Base-by-base conservation (phyloP, 2,113 vertebrate genomes). In the Leucopternis melanops region DNA sequence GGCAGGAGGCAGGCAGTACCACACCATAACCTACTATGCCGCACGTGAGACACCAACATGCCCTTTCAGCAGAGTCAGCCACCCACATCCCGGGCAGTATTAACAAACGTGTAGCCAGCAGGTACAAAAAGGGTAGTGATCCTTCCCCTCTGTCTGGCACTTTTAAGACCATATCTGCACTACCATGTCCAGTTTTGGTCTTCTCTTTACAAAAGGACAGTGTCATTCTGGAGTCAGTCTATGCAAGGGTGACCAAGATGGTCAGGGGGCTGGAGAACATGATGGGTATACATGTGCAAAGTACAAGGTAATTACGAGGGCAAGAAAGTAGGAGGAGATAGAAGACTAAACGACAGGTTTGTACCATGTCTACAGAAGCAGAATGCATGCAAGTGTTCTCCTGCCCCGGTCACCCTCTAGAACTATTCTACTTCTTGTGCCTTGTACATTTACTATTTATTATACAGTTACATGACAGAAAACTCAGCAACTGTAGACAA, bases 11-110 rank as follows among this genome's bases (percentile, higher is more conserved):
- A 27, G 13, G 63, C 52, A 49, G 32, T 47, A 47, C 19, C 45
- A 21, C 45, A 47, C 45, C 45, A 20, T 11, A 47, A 47, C 45
- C 45, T 47, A 47, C 45, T 47, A 11, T 2, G 45, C 45, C 19
- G 10, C 45, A 47, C 6, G 3, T 26, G 26, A 38, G 27, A 7
- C 19, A 61, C 40, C 26, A 29, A 14, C 0, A 0, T 22, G 29
- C 6, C 61, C 45, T 50, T 21, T 58, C 38, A 72, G 34, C 42
- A 32, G 31, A 61, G 66, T n/a, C 91, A 49, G 47, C 11, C 27
- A 58, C 19, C 20, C 49, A 44, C 49, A 38, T 5, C 34, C 31
- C 2, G 0, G 47, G 36, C 8, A 70, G 25, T 14, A 6, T 16
- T 42, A 20, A 13, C 6, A 16, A 58, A 22, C 0, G 1, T 6